phyloP scores from a whole-genome alignment of 2,888 invertebrate genomes.

The Plemyria rubiginata region DNA sequence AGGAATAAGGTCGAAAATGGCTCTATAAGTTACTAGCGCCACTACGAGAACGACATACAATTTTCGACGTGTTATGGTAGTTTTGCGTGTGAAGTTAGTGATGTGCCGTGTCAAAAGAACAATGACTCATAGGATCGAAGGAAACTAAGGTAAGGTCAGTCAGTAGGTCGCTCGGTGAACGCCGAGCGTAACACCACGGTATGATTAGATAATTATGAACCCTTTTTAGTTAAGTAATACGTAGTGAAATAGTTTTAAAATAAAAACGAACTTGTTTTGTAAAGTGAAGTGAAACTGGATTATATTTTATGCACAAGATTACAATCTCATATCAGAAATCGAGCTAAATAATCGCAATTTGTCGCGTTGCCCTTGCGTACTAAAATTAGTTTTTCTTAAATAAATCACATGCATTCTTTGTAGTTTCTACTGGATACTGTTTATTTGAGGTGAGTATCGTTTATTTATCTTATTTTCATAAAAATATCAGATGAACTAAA shows the following conservation, averaged over 20 bases:
- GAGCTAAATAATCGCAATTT: constrained; percentile 40
- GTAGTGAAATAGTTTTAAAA: constrained; percentile 44
- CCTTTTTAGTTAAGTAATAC: constrained; percentile 52
- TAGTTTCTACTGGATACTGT: constrained; percentile 53
- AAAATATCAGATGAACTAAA: neutral
- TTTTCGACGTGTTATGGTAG: constrained; percentile 24
- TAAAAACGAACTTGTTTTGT: constrained; percentile 46
- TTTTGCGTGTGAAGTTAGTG: constrained; percentile 49
- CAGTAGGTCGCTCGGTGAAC: constrained; percentile 59
- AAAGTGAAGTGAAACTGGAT: constrained; percentile 64
- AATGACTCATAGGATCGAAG: constrained; percentile 63
- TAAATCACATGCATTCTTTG: constrained; percentile 62
- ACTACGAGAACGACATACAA: constrained; percentile 11
- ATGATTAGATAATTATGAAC: constrained; percentile 52
- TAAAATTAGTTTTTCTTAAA: constrained; percentile 62
- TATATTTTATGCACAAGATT: constrained; percentile 43
- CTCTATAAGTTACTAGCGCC: constrained; percentile 6
- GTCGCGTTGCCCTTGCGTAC: constrained; percentile 57
- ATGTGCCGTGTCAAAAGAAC: constrained; percentile 51
- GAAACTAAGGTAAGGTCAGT: constrained; percentile 50
- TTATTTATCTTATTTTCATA: neutral
- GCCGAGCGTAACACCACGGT: constrained; percentile 46
- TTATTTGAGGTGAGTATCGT: constrained; percentile 59
- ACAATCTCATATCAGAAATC: constrained; percentile 36
- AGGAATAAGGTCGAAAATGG: constrained; percentile 33